These are phyloP conservation scores for Esperia sulphurella DNA, from an alignment of 2,888 invertebrate genomes.

Conservation along the genomic window DNA sequence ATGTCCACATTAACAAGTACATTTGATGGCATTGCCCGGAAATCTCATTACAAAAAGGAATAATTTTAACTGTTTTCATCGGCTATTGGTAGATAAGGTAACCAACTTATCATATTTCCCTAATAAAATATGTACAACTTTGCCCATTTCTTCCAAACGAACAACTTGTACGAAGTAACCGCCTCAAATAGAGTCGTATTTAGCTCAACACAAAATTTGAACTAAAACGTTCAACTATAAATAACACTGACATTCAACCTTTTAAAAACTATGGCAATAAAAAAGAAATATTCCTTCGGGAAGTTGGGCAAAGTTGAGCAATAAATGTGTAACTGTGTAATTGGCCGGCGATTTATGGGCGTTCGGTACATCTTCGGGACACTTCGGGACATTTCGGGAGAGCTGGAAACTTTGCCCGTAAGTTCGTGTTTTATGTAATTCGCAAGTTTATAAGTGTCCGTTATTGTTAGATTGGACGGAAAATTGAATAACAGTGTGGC, in stretches of 20 bases:
- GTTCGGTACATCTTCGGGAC: conserved; percentile 26
- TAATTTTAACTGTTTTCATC: no score
- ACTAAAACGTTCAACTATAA: conserved; percentile 33
- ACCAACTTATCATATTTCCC: no score
- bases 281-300: conserved; percentile 54
- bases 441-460: not conserved
- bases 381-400: conserved; percentile 22
- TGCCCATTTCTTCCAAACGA: not conserved
- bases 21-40: no score
- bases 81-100: no score
- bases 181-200: not conserved
- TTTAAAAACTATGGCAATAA: conserved; percentile 64
- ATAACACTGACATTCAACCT: conserved; percentile 41
- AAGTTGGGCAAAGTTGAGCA: conserved; percentile 49
- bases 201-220: not conserved
- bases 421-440: not conserved
- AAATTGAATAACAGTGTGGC: not conserved
- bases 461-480: not conserved
- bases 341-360: conserved; percentile 55
- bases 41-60: no score
- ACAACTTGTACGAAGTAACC: not conserved
- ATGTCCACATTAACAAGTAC: no score
- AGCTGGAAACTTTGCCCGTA: not conserved
- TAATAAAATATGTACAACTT: no score
- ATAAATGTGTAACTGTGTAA: conserved; percentile 55